Evolutionary conservation across 2,888 invertebrate genomes (phyloP).

Genomic region (Ditylenchus weischeri): DNA sequence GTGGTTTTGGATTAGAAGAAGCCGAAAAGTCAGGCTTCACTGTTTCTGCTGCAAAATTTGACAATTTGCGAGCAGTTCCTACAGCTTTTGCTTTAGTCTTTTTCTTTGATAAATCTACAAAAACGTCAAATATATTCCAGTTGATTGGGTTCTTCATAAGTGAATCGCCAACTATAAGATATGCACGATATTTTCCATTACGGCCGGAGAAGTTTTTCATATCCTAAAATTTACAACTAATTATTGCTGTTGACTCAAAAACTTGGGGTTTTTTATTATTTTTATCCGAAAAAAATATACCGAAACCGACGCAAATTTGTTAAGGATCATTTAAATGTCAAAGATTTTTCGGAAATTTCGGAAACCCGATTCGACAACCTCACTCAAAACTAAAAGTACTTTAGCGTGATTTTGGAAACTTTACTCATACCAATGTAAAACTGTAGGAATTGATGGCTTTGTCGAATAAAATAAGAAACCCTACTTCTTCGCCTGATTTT

Average conservation of each 20-base stretch:
- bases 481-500: neutral
- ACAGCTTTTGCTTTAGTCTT: neutral
- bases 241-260: neutral
- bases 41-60: too few relatives aligned
- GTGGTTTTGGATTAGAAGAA: neutral
- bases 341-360: too few relatives aligned
- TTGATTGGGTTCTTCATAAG: neutral
- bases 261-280: neutral
- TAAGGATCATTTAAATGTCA: too few relatives aligned
- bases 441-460: neutral
- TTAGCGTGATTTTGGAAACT: neutral
- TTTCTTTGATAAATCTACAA: neutral
- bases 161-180: neutral
- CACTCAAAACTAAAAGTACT: too few relatives aligned
- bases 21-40: neutral
- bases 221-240: neutral
- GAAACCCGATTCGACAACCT: too few relatives aligned
- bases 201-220: neutral
- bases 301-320: too few relatives aligned
- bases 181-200: slow-evolving; percentile 8
- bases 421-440: slow-evolving; percentile 1
- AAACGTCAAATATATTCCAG: slow-evolving; percentile 4
- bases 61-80: too few relatives aligned
- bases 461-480: neutral
- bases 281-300: too few relatives aligned